Percentiles rank a stretch among this genome's conserved stretches.
Evolutionary conservation across 2,888 invertebrate species (phyloP).

Genomic region (Gryllus longicercus): DNA sequence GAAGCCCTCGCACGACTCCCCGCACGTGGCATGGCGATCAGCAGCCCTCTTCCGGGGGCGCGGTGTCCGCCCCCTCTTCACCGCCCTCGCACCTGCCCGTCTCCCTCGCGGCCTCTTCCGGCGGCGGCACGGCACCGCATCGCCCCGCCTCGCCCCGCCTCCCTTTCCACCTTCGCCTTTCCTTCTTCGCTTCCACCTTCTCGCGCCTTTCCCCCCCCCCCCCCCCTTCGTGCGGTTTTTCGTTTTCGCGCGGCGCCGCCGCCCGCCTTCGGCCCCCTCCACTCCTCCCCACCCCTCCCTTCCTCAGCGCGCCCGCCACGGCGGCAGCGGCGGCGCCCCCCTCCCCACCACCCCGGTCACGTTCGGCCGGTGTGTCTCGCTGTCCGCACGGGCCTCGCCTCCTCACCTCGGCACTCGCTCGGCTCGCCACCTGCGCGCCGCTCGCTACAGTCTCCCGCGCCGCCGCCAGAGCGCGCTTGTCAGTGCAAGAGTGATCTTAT

Average conservation of each 20-base stretch:
- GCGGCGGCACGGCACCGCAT: not conserved
- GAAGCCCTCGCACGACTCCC: no score
- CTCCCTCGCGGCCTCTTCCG: constrained; percentile 22
- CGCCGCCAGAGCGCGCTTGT: not conserved
- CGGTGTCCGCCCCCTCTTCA: not conserved
- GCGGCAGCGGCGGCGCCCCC: constrained; percentile 20
- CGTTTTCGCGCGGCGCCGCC: not conserved
- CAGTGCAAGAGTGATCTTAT: no score
- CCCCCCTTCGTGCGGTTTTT: not conserved
- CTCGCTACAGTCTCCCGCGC: not conserved
- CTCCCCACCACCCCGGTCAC: not conserved
- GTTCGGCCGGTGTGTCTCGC: not conserved
- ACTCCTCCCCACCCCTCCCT: not conserved
- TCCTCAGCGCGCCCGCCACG: not conserved
- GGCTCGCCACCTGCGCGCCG: not conserved
- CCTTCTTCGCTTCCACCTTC: not conserved
- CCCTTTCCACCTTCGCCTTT: not conserved
- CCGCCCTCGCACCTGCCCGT: constrained; percentile 18
- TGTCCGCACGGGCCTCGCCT: not conserved
- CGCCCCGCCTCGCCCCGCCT: no score
- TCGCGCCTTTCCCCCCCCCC: not conserved
- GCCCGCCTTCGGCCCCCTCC: not conserved
- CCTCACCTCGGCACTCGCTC: not conserved
- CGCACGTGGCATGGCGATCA: no score
- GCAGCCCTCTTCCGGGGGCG: not conserved